These are phyloP conservation scores for Lingula anatina DNA, from an alignment of 2,888 invertebrate genomes.

Conservation along the genomic window DNA sequence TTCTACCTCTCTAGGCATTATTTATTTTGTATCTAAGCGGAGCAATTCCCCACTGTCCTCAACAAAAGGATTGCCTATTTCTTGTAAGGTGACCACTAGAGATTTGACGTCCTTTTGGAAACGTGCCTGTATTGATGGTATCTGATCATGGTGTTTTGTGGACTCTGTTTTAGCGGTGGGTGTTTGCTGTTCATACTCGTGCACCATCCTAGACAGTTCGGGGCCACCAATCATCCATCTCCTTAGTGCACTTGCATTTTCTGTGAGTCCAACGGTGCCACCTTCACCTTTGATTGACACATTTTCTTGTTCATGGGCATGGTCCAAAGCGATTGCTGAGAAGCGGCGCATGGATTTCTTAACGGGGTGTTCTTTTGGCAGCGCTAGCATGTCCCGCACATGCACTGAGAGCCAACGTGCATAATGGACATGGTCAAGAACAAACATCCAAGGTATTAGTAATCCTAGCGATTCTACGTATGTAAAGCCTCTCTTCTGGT, in stretches of 20 bases:
- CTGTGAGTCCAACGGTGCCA: slow-evolving; percentile 12
- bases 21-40: slow-evolving; percentile 7
- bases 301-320: slow-evolving; percentile 15
- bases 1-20: slow-evolving; percentile 3
- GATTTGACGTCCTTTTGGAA: slow-evolving; percentile 8
- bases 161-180: not conserved
- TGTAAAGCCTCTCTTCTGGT: too few species aligned
- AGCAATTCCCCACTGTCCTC: slow-evolving; percentile 5
- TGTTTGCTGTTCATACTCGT: slow-evolving; percentile 4
- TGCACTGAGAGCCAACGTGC: slow-evolving; percentile 14
- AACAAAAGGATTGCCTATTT: slow-evolving; percentile 11
- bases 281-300: slow-evolving; percentile 12
- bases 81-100: slow-evolving; percentile 3
- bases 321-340: slow-evolving; percentile 14
- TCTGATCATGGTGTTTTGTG: slow-evolving; percentile 12
- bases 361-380: slow-evolving; percentile 4
- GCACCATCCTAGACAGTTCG: slow-evolving; percentile 8
- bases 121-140: slow-evolving; percentile 6
- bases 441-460: slow-evolving; percentile 9
- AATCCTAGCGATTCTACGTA: slow-evolving; percentile 3
- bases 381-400: slow-evolving; percentile 7
- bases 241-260: slow-evolving; percentile 8
- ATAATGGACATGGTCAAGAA: slow-evolving; percentile 12
- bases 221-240: slow-evolving; percentile 14
- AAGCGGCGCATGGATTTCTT: slow-evolving; percentile 4